These are phyloP conservation scores for Enteromius trimaculatus DNA, from an alignment of 2,797 vertebrate genomes.

Conservation along the genomic window DNA sequence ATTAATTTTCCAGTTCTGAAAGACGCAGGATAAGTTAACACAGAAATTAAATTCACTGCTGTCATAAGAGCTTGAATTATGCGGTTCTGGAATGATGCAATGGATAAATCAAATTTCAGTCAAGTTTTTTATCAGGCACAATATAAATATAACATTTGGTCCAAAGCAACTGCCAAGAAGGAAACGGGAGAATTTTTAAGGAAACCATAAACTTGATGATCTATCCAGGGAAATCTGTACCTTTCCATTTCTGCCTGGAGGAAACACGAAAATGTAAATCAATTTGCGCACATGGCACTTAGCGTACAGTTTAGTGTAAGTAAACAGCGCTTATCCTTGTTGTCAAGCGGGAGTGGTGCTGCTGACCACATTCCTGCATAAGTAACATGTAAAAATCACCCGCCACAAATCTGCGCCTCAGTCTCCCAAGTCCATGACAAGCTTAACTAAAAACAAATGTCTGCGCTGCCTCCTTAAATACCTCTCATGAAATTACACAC, in stretches of 20 bases:
- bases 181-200: neutral
- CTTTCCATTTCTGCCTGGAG: neutral
- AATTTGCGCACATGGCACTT: slow-evolving; percentile 2
- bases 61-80: neutral
- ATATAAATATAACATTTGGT: slow-evolving; percentile 13
- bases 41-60: neutral
- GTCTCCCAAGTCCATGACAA: slow-evolving; percentile 51
- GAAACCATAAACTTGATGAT: slow-evolving; percentile 18
- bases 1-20: neutral
- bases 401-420: slow-evolving; percentile 1
- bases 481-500: slow-evolving; percentile 79
- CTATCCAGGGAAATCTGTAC: slow-evolving; percentile 22
- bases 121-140: slow-evolving; percentile 23
- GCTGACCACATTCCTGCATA: slow-evolving; percentile 24
- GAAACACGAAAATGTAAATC: neutral
- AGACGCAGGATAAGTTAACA: neutral
- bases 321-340: slow-evolving; percentile 5
- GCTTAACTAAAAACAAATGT: slow-evolving; percentile 63
- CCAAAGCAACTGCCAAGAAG: neutral
- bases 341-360: slow-evolving; percentile 23
- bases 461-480: slow-evolving; percentile 65
- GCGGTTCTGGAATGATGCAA: slow-evolving; percentile 9
- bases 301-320: neutral
- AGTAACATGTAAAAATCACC: slow-evolving; percentile 27
- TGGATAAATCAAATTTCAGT: slow-evolving; percentile 22